Base-by-base conservation (phyloP, 2,113 vertebrate species). In the Alaudala cheleensis region DNA sequence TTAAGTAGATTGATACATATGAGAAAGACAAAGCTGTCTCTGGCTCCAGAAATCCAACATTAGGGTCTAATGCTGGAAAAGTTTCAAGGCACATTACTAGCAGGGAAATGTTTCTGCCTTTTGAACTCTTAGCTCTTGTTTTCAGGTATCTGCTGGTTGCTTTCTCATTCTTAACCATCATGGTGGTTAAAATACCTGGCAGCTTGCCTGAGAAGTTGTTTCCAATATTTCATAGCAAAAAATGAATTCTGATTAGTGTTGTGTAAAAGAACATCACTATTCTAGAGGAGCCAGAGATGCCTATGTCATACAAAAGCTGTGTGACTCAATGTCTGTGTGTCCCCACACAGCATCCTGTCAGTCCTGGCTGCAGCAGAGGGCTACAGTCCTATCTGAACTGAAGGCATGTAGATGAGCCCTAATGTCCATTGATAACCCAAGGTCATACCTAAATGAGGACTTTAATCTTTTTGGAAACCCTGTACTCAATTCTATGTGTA, bases 251-350 rank as follows among this genome's bases (percentile, higher is more conserved):
- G 17, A 29, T 42, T 31, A 56, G 34, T 16, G n/a, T 37, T 73
- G 23, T 94, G 29, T 34, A 34, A 37, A 39, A 10, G 26, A 71
- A 12, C 14, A 58, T 34, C 15, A 18, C 42, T n/a, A 2, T 26
- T 12, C 14, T 26, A 58, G 47, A 65, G 28, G 50, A 58, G 29
- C 31, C 13, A 50, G 58, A 44, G 24, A 37, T 80, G 16, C 21
- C 49, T 42, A 0, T 64, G 33, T 29, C 34, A 29, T 4, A 17
- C 11, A 5, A 47, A 71, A 67, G 14, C 26, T 67, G 8, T 17
- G 22, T 51, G 45, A 62, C 33, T 66, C 1, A 0, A 84, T 3
- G 10, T 26, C 25, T 1, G 1, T 45, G 15, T 62, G 24, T 66
- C 87, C 21, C 29, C 4, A 6, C 21, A 65, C 6, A 80, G 6